A percentile compares a stretch with the other conserved stretches of the same genome.
phyloP scores from a whole-genome alignment of 2,888 invertebrate species.

The Harmothoe impar region DNA sequence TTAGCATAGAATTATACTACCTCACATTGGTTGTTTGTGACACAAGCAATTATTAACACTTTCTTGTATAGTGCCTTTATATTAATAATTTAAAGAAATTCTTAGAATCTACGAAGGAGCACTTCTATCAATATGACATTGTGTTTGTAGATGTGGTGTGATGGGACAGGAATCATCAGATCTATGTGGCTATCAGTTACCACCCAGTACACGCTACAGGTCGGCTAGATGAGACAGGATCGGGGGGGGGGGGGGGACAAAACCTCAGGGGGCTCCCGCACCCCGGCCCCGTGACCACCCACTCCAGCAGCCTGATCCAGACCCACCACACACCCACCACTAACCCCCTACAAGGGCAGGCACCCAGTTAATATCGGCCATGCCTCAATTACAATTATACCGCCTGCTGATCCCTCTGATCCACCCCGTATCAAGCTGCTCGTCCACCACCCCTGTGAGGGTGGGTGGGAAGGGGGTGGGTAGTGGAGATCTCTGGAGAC shows the following conservation, averaged over 20 bases:
- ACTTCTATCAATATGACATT: too few relatives aligned
- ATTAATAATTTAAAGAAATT: too few relatives aligned
- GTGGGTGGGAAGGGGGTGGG: not conserved
- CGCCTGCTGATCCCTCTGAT: constrained; percentile 11
- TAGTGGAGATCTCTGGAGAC: not conserved
- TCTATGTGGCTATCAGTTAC: not conserved
- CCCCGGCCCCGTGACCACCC: not conserved
- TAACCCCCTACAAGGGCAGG: not conserved
- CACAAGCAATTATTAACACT: too few relatives aligned
- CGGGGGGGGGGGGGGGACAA: not conserved
- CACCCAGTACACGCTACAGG: not conserved
- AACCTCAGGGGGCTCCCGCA: not conserved
- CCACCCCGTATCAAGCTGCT: not conserved
- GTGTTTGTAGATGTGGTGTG: not conserved
- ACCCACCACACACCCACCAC: not conserved
- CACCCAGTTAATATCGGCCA: not conserved
- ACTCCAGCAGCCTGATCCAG: not conserved
- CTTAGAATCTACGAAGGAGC: too few relatives aligned
- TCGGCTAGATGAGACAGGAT: not conserved
- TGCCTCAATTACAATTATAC: constrained; percentile 41
- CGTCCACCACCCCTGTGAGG: not conserved
- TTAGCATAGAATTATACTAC: too few relatives aligned
- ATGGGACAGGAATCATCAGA: not conserved
- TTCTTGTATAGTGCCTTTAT: too few relatives aligned
- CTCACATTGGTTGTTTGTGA: too few relatives aligned